Percentiles rank a stretch among this genome's conserved stretches.
Evolutionary conservation across 2,113 vertebrate species (phyloP).

Genomic region (Meriones unguiculatus): DNA sequence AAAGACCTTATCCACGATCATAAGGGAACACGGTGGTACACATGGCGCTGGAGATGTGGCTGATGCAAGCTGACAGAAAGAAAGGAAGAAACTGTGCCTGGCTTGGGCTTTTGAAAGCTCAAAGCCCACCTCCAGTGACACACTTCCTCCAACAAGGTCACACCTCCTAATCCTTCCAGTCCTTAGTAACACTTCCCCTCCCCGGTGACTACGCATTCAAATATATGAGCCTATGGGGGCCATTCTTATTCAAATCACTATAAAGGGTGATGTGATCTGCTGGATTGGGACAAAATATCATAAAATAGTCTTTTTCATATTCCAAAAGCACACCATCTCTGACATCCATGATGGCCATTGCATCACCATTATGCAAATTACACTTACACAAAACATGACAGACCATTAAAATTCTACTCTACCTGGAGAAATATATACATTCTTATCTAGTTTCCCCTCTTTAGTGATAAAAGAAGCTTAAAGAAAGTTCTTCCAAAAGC

Average conservation of each 20-base stretch:
- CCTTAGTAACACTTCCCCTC: neutral
- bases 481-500: slow-evolving; percentile 35
- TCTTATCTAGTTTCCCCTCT: slow-evolving; percentile 6
- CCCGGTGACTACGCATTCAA: neutral
- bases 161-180: neutral
- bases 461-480: slow-evolving; percentile 37
- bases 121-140: neutral
- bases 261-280: neutral
- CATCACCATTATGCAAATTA: neutral
- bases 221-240: neutral
- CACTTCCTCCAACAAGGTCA: neutral
- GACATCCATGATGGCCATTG: neutral
- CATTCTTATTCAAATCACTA: neutral
- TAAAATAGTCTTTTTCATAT: slow-evolving; percentile 50
- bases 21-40: neutral
- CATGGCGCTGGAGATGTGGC: neutral
- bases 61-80: neutral
- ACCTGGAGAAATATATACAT: neutral
- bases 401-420: neutral
- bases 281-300: slow-evolving; percentile 26
- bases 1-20: neutral
- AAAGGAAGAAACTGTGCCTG: neutral
- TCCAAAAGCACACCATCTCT: neutral
- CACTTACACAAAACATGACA: neutral
- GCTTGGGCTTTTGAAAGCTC: neutral